Evolutionary conservation across 1,140 invertebrate species (phyloP).

Genomic region (Drosophila leontia): DNA sequence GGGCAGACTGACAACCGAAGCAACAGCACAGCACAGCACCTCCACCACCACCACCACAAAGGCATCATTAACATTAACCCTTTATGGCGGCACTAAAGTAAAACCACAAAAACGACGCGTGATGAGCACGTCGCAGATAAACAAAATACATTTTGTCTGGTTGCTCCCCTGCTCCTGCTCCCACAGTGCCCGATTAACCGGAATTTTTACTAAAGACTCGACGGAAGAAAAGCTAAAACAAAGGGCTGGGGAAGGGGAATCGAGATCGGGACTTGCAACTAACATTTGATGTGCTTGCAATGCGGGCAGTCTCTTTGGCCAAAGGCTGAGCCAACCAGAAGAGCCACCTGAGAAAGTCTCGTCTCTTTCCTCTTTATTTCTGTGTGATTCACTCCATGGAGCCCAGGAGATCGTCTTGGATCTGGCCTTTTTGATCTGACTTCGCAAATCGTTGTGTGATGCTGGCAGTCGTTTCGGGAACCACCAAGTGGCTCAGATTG

Average conservation of each 20-base stretch:
- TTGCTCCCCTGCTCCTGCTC: slow-evolving; percentile 15
- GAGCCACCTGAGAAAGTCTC: slow-evolving; percentile 11
- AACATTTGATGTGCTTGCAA: slow-evolving; percentile 12
- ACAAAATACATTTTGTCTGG: slow-evolving; percentile 62
- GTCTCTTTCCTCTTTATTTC: background rate
- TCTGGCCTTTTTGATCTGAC: slow-evolving; percentile 17
- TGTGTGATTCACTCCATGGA: slow-evolving; percentile 8
- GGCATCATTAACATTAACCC: slow-evolving; percentile 80
- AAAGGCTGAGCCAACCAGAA: background rate
- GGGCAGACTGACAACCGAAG: slow-evolving; percentile 50
- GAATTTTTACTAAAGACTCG: slow-evolving; percentile 26
- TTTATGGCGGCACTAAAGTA: slow-evolving; percentile 79
- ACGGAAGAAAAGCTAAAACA: slow-evolving; percentile 11
- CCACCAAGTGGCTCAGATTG: slow-evolving; percentile 31
- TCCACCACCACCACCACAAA: slow-evolving; percentile 24
- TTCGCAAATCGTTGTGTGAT: slow-evolving; percentile 6
- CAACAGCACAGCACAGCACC: slow-evolving; percentile 13
- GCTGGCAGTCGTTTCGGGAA: slow-evolving; percentile 9
- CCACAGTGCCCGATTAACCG: slow-evolving; percentile 43
- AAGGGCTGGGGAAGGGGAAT: slow-evolving; percentile 22
- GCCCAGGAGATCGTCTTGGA: slow-evolving; percentile 8
- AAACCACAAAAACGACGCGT: slow-evolving; percentile 78
- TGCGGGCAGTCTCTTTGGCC: slow-evolving; percentile 13
- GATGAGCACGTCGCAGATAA: slow-evolving; percentile 81
- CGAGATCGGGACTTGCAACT: slow-evolving; percentile 13